These are phyloP conservation scores for Poeciliopsis prolifica DNA, from an alignment of 2,113 vertebrate genomes.

Conservation along the genomic window DNA sequence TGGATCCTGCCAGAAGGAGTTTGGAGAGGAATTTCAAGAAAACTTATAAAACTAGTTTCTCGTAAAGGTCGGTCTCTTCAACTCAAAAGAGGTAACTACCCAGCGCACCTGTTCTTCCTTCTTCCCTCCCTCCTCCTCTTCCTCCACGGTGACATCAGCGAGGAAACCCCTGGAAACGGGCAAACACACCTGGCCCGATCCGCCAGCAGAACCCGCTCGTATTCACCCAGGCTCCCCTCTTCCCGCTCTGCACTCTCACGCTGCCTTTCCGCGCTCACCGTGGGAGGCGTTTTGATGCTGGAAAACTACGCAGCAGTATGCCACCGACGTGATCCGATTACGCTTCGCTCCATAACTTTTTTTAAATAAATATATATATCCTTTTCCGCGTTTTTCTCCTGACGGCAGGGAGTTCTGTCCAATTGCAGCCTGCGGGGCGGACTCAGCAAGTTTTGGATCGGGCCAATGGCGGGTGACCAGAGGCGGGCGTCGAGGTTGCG, in stretches of 20 bases:
- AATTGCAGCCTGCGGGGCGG: constrained; percentile 54
- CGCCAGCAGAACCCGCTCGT: constrained; percentile 1
- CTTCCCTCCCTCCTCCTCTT: constrained; percentile 30
- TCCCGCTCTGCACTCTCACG: no score
- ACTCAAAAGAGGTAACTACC: constrained; percentile 34
- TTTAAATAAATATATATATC: neutral
- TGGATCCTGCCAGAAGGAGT: neutral
- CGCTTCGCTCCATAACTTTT: constrained; percentile 77
- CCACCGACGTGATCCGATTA: constrained; percentile 50
- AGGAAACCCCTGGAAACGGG: constrained; percentile 67
- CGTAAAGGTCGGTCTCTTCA: constrained; percentile 12
- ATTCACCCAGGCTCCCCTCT: neutral
- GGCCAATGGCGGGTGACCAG: constrained; percentile 55
- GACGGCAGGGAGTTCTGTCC: constrained; percentile 52
- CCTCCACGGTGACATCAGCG: constrained; percentile 69
- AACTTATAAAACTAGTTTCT: constrained; percentile 2
- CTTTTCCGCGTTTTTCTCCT: constrained; percentile 70
- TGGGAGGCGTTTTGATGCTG: neutral
- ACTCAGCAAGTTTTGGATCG: neutral
- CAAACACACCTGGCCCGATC: constrained; percentile 66
- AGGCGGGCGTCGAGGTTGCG: constrained; percentile 62
- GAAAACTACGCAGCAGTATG: constrained; percentile 38
- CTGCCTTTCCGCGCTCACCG: neutral
- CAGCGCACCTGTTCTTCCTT: constrained; percentile 70
- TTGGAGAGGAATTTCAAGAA: neutral